Evolutionary conservation across 2,113 vertebrate genomes (phyloP).

Genomic region (Diadophis punctatus): DNA sequence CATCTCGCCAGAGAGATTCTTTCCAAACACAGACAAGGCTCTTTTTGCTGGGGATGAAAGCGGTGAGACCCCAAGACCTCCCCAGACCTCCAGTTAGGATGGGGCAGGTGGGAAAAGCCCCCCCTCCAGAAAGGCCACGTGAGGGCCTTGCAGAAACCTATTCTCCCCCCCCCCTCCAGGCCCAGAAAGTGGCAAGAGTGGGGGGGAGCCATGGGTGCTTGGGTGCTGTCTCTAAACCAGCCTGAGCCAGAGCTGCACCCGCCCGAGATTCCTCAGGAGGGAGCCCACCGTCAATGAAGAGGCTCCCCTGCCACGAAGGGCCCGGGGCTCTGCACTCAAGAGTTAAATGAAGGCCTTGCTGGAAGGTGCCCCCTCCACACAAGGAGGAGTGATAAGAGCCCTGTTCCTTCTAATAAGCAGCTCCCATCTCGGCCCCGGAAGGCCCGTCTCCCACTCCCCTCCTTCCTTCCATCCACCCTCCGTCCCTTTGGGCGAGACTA

Average conservation of each 20-base stretch:
- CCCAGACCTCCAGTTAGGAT: conserved; percentile 67
- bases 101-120: not conserved
- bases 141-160: not conserved
- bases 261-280: not conserved
- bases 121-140: not conserved
- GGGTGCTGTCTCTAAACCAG: not conserved
- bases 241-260: not conserved
- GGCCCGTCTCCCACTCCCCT: not conserved
- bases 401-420: not conserved
- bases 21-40: conserved; percentile 67
- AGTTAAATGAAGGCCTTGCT: not conserved
- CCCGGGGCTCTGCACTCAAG: not conserved
- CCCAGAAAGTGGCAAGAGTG: too few species aligned
- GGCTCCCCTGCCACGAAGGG: not conserved
- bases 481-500: not conserved
- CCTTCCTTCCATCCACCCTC: not conserved
- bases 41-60: conserved; percentile 72
- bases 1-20: conserved; percentile 75
- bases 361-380: not conserved
- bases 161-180: not conserved
- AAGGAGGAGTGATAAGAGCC: not conserved
- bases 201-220: not conserved
- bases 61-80: conserved; percentile 70
- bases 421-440: not conserved
- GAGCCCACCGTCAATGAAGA: not conserved